Evolutionary conservation across 2,888 invertebrate species (phyloP).

Genomic region (Coelinius sp.): DNA sequence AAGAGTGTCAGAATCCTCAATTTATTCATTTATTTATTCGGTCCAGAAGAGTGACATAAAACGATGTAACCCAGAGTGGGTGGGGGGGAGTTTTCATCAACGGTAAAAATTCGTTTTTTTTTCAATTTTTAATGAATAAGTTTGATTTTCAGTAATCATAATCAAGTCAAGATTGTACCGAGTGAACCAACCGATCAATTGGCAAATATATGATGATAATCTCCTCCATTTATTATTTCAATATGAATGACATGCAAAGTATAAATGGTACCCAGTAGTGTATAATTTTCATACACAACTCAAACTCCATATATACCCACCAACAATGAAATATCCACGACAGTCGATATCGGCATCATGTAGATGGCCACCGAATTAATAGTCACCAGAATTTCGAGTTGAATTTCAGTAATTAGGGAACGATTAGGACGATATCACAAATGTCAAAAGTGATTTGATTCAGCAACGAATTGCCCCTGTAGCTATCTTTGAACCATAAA

Average conservation of each 20-base stretch:
- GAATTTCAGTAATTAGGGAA: slow-evolving; percentile 19
- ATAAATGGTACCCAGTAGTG: neutral
- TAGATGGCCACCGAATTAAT: neutral
- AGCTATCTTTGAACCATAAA: slow-evolving; percentile 16
- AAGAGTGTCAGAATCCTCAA: no score
- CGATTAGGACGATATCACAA: slow-evolving; percentile 13
- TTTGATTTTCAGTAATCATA: no score
- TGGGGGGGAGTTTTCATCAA: no score
- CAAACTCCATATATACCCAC: neutral
- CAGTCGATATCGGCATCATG: neutral
- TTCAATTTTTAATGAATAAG: no score
- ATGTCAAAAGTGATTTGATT: slow-evolving; percentile 17
- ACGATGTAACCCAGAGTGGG: no score
- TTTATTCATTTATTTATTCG: no score
- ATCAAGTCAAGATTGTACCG: no score
- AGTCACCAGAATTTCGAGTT: neutral
- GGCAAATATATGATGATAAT: neutral
- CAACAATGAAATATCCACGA: neutral
- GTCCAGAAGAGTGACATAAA: no score
- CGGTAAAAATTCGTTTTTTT: no score
- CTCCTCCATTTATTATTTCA: neutral
- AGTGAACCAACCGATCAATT: neutral
- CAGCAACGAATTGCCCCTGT: slow-evolving; percentile 1
- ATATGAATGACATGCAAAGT: neutral
- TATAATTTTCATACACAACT: neutral